Conservation (phyloP, 2,888 invertebrate genomes). For the Cheilosia impressa region DNA sequence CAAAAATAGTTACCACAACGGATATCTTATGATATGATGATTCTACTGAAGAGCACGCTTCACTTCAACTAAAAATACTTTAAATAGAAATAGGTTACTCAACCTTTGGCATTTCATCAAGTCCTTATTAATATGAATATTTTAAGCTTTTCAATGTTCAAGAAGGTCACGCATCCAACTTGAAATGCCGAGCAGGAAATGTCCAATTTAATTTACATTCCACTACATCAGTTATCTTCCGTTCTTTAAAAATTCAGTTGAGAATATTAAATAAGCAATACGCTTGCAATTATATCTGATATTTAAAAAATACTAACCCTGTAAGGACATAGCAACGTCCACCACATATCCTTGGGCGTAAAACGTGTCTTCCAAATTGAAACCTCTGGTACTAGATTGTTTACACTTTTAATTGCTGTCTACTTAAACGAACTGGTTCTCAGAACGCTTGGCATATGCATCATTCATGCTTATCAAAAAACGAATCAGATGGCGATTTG, state of each 20-base stretch:
- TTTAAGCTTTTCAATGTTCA: not conserved
- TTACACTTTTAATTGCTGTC: conserved; percentile 22
- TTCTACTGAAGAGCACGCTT: not conserved
- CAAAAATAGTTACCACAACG: too few relatives aligned
- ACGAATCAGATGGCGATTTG: conserved; percentile 11
- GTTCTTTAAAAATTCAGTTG: not conserved
- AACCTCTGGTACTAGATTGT: not conserved
- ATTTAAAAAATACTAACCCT: conserved; percentile 8
- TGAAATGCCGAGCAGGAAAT: not conserved
- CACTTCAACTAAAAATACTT: not conserved
- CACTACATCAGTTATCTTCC: not conserved
- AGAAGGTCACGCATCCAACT: conserved; percentile 7
- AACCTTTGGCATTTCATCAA: not conserved
- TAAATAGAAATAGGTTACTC: not conserved
- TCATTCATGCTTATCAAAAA: conserved; percentile 17
- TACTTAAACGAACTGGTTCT: conserved; percentile 3
- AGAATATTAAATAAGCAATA: conserved; percentile 1
- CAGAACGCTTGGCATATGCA: conserved; percentile 22
- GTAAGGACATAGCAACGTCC: too few relatives aligned
- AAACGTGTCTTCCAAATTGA: conserved; percentile 7
- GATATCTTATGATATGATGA: too few relatives aligned
- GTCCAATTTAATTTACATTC: not conserved
- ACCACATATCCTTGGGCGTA: not conserved
- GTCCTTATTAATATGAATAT: not conserved
- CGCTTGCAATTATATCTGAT: conserved; percentile 18